These are phyloP conservation scores for Ennomos fuscantarius DNA, from an alignment of 2,888 invertebrate genomes.

Conservation along the genomic window DNA sequence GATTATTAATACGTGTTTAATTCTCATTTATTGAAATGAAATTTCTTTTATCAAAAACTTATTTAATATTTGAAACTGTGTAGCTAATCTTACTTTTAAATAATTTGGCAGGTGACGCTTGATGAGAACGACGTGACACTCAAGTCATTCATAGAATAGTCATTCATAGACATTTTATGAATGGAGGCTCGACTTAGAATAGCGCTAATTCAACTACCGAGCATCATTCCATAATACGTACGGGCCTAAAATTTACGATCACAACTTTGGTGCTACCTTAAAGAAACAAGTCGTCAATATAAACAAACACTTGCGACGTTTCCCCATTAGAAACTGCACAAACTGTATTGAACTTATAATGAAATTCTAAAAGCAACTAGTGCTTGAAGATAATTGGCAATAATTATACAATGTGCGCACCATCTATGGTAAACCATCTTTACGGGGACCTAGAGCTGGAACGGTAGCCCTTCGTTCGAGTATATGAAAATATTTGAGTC, in stretches of 20 bases:
- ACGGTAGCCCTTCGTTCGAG: slow-evolving; percentile 23
- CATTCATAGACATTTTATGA: no score
- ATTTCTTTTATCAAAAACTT: neutral
- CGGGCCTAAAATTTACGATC: no score
- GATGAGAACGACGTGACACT: no score
- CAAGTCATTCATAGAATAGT: no score
- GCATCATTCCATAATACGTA: no score
- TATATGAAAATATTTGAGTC: no score
- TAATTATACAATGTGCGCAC: slow-evolving; percentile 54
- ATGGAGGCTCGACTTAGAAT: no score
- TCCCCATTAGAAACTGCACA: slow-evolving; percentile 26
- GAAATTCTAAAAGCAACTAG: slow-evolving; percentile 55
- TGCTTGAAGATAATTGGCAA: slow-evolving; percentile 58
- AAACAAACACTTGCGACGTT: neutral
- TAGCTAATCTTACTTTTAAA: no score
- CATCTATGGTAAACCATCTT: slow-evolving; percentile 59
- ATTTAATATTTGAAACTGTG: neutral
- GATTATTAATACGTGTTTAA: slow-evolving; percentile 3
- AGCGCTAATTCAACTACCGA: no score
- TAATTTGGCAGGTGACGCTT: no score
- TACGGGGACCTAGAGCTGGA: slow-evolving; percentile 42
- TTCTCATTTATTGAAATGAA: slow-evolving; percentile 2
- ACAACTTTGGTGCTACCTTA: neutral
- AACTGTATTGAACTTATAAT: slow-evolving; percentile 43
- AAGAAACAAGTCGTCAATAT: slow-evolving; percentile 3